Evolutionary conservation across 2,888 invertebrate genomes (phyloP).

Genomic region (Tryphoninae sp.): DNA sequence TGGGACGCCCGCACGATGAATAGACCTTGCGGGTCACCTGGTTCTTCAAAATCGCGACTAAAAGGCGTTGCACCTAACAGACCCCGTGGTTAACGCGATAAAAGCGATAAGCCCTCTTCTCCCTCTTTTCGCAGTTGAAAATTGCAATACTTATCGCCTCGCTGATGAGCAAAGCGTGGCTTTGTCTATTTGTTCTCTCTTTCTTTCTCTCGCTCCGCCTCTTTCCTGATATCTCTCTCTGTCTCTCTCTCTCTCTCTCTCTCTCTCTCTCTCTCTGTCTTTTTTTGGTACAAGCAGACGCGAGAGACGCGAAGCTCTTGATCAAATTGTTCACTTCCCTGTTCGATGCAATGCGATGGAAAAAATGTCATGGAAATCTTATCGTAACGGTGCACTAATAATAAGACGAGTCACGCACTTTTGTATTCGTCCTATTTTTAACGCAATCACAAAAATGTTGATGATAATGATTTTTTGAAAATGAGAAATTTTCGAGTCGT

Average conservation of each 20-base stretch:
- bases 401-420: conserved; percentile 14
- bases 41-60: conserved; percentile 54
- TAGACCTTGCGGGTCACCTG: conserved; percentile 36
- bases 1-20: neutral
- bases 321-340: neutral
- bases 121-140: conserved; percentile 50
- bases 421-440: conserved; percentile 25
- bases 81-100: conserved; percentile 59
- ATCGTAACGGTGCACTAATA: conserved; percentile 7
- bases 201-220: neutral
- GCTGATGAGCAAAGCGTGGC: conserved; percentile 49
- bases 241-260: neutral
- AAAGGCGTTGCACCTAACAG: conserved; percentile 61
- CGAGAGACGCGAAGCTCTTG: conserved; percentile 15
- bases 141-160: conserved; percentile 61
- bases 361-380: conserved; percentile 3
- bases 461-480: conserved; percentile 1
- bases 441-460: neutral
- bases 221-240: neutral
- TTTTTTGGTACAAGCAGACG: conserved; percentile 9
- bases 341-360: neutral
- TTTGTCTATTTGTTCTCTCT: conserved; percentile 56
- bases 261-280: conserved; percentile 7
- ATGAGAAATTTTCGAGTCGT: neutral
- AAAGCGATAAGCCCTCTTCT: conserved; percentile 63